Evolutionary conservation across 2,797 vertebrate species (phyloP).

Genomic region (Saxicola maurus): DNA sequence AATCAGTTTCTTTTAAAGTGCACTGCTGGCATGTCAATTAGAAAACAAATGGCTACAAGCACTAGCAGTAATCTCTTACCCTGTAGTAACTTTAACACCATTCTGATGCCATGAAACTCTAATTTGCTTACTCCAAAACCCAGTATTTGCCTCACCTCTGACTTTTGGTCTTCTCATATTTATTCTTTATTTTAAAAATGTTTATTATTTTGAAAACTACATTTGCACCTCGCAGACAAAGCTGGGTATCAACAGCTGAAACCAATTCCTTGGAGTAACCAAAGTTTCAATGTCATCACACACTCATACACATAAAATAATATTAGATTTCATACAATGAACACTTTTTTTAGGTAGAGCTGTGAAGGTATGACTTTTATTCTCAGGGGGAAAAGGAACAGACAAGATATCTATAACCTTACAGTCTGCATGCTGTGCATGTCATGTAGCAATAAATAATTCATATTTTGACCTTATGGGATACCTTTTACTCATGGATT

Average conservation of each 20-base stretch:
- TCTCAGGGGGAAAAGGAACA: conserved; percentile 13
- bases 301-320: background rate
- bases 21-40: background rate
- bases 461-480: conserved; percentile 53
- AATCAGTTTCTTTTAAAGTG: background rate
- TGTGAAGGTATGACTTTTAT: background rate
- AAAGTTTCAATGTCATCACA: background rate
- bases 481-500: conserved; percentile 35
- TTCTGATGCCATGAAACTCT: background rate
- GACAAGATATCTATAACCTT: conserved; percentile 19
- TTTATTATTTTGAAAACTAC: background rate
- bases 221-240: background rate
- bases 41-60: background rate
- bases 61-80: background rate
- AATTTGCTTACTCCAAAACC: background rate
- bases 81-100: background rate
- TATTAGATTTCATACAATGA: background rate
- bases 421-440: conserved; percentile 28
- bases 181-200: background rate
- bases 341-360: background rate
- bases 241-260: background rate
- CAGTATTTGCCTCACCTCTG: background rate
- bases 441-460: conserved; percentile 60
- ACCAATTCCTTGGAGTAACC: background rate
- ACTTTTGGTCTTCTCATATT: background rate